Percentiles rank a stretch among this genome's conserved stretches.
Evolutionary conservation across 2,888 invertebrate species (phyloP).

Genomic region (Polydrusus tereticollis): DNA sequence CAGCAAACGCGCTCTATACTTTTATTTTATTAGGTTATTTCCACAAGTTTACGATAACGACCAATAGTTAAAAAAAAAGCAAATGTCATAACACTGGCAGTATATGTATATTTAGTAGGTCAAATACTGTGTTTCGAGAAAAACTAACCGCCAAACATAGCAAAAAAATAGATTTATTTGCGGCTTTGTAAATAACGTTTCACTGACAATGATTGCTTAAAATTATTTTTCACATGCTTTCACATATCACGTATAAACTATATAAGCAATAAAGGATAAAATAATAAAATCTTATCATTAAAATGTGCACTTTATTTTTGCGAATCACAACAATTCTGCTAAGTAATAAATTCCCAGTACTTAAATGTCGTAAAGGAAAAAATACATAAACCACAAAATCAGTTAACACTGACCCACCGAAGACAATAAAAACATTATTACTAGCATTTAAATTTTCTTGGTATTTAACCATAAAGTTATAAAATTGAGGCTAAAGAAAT

Average conservation of each 20-base stretch:
- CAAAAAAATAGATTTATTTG: too few relatives aligned
- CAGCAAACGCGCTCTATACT: too few relatives aligned
- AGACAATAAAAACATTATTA: slow-evolving; percentile 25
- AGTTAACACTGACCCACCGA: slow-evolving; percentile 19
- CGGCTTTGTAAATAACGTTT: neutral
- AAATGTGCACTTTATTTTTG: slow-evolving; percentile 27
- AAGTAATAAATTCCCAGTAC: slow-evolving; percentile 38
- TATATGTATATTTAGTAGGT: too few relatives aligned
- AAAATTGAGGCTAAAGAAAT: slow-evolving; percentile 6
- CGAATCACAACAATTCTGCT: slow-evolving; percentile 25
- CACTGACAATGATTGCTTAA: neutral
- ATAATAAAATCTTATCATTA: slow-evolving; percentile 35
- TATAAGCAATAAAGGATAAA: slow-evolving; percentile 30
- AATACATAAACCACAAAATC: slow-evolving; percentile 36
- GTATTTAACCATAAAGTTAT: slow-evolving; percentile 23
- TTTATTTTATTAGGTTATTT: too few relatives aligned
- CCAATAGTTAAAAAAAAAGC: too few relatives aligned
- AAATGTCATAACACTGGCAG: too few relatives aligned
- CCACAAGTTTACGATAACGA: too few relatives aligned
- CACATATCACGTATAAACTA: too few relatives aligned
- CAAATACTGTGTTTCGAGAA: too few relatives aligned
- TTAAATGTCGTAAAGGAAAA: slow-evolving; percentile 31
- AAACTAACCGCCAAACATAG: too few relatives aligned
- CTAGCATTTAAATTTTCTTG: slow-evolving; percentile 11
- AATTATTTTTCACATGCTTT: slow-evolving; percentile 20